phyloP scores from a whole-genome alignment of 2,888 invertebrate species.

The Caenorhabditis virilis region DNA sequence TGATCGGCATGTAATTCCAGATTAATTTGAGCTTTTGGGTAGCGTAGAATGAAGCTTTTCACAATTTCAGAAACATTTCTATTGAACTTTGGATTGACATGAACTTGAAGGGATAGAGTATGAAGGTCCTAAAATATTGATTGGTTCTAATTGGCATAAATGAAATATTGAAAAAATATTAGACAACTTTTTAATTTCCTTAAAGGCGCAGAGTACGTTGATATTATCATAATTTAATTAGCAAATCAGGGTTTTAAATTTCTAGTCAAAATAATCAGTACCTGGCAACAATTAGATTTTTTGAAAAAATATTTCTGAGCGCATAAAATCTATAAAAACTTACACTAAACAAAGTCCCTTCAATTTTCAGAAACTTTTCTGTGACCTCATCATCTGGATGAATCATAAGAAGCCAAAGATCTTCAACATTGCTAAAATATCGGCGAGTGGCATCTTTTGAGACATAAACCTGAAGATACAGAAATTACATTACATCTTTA shows the following conservation, averaged over 20 bases:
- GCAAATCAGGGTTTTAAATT: too few relatives aligned
- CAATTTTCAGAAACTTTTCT: constrained; percentile 29
- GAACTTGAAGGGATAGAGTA: constrained; percentile 47
- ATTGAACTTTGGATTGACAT: constrained; percentile 30
- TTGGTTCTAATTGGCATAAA: neutral
- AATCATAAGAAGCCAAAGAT: constrained; percentile 49
- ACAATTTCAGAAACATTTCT: constrained; percentile 40
- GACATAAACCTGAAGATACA: constrained; percentile 33
- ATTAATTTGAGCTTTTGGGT: constrained; percentile 44
- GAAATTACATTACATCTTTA: neutral
- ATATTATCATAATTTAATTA: too few relatives aligned
- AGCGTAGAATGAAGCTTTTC: constrained; percentile 35
- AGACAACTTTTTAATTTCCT: too few relatives aligned
- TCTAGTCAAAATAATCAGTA: too few relatives aligned
- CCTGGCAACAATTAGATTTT: neutral
- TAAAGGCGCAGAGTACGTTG: too few relatives aligned
- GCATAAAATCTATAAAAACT: constrained; percentile 4
- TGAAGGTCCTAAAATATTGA: constrained; percentile 39
- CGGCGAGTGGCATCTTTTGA: constrained; percentile 34
- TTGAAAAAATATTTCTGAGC: neutral
- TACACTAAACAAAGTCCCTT: constrained; percentile 44
- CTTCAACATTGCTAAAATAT: constrained; percentile 50
- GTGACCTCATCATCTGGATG: constrained; percentile 37
- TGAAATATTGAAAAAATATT: too few relatives aligned
- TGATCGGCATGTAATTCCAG: constrained; percentile 49